Base-by-base conservation (phyloP, 2,888 invertebrate species). In the Micropterix aruncella region DNA sequence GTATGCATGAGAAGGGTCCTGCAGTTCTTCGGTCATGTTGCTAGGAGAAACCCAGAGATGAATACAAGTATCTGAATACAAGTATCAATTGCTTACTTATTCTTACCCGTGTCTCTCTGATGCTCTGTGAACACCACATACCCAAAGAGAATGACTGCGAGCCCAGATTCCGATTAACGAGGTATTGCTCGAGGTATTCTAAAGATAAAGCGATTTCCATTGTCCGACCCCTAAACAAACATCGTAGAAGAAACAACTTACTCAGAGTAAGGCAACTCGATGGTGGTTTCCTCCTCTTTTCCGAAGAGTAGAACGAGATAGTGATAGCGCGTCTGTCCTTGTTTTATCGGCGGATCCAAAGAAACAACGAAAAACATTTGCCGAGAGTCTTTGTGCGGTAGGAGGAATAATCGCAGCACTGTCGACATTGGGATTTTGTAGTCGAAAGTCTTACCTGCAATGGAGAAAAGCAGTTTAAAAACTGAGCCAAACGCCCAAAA, bases 401-500 rank as follows among this genome's bases (percentile, higher is more conserved):
- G 67, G 19, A 97, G 70, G 60, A 99, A 99, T 14, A 99, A 66
- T 4, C 99, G 79, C 14, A 96, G 70, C 2, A 99, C 95, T 0
- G 96, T 95, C 1, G 91, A 90, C 81, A 94, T 90, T 0, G 97
- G 96, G 54, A 99, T 97, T 70, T 99, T 99, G 73, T 99, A 99
- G 70, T 99, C 99, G 59, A 96, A 99, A 0, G 99, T 97, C 77
- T 99, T 99, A 57, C 94, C 94, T 27, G 12, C 5, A 59, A 93
- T 93, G 47, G 94, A 77, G 66, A 93, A 91, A 55, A 94, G 82
- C 62, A 92, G 92, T 68, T 92, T 93, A 58, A 94, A 88, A 57
- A 93, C 93, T 59, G 94, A 94, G 42, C 93, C 86, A 70, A n/a
- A n/a, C n/a, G n/a, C n/a, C n/a, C n/a, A n/a, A n/a, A n/a, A n/a